Evolutionary conservation across 2,888 invertebrate species (phyloP), one percentile per base, ranked within the genome.

Genomic region (Latheticus oryzae): DNA sequence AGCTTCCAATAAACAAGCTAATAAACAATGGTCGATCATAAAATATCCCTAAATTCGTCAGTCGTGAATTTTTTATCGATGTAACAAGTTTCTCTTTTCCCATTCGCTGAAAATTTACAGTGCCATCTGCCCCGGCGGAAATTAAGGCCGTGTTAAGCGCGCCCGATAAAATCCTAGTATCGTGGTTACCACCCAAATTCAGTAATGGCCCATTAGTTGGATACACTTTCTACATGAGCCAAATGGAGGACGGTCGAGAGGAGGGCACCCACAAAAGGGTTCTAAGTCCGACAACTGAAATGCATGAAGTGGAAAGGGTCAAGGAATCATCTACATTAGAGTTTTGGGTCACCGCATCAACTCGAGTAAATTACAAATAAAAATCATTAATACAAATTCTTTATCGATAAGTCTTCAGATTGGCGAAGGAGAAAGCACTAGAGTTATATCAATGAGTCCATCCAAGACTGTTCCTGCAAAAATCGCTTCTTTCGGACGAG

Each of bases 111-210:
- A 48, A 55, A 56, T 52, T 67, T 79, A 38, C 79, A 93, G 93
- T 93, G 30, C 95, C 95, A 57, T 93, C 93, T 50, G 87, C 92
- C 28, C 95, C 95, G 28, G 91, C 91, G 23, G 91, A 91, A 68
- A 92, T 96, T 66, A 96, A 95, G 82, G 94, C 95, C 1, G 89
- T 92, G 48, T 88, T 93, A 45, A 91, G 91, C 63, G 91, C 93
- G 23, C 84, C 88, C 26, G 91, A 90, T 74, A 91, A 92, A 79
- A 91, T 93, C 65, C 83, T 93, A 53, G 88, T 93, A 24, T 92
- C 95, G 9, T 96, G 96, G 96, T 82, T 92, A 62, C 93, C 94
- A 8, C 95, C 96, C 0, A 80, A 86, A 11, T 85, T 87, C 61
- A 89, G 89, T 32, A 96, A 96, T 75, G 96, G 96, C 11, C 85